These are phyloP conservation scores for Aphelenchoides avenae DNA, from an alignment of 1,140 invertebrate genomes.

Conservation along the genomic window DNA sequence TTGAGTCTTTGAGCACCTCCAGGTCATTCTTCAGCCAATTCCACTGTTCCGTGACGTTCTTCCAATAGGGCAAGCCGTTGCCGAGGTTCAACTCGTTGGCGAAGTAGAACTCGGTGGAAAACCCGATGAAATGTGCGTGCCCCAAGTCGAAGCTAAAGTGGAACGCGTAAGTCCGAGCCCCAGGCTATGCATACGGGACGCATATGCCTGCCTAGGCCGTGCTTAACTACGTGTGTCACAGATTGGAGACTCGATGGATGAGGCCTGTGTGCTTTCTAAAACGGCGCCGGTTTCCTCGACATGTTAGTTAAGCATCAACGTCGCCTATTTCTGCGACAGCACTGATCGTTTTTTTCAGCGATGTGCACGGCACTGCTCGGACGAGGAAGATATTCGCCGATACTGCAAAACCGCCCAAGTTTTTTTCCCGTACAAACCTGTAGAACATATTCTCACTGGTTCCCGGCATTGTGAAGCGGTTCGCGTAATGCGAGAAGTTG, in stretches of 20 bases:
- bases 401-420: no score
- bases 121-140: conserved; percentile 79
- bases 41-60: conserved; percentile 69
- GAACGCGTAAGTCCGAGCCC: neutral
- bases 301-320: neutral
- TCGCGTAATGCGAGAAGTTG: conserved; percentile 43
- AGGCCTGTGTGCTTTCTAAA: no score
- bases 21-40: conserved; percentile 80
- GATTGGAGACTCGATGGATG: no score
- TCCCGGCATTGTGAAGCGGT: conserved; percentile 48
- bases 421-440: no score
- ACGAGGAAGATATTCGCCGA: no score
- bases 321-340: neutral
- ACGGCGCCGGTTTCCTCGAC: no score
- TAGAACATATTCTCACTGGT: conserved; percentile 47
- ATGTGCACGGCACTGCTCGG: no score
- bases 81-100: conserved; percentile 69
- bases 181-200: no score
- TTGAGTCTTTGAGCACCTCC: conserved; percentile 55
- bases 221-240: no score
- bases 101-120: conserved; percentile 91
- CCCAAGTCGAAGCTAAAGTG: conserved; percentile 68
- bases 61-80: conserved; percentile 65
- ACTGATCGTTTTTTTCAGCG: neutral
- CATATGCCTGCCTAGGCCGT: no score